phyloP scores from a whole-genome alignment of 2,113 vertebrate genomes.

The Phalacrocorax aristotelis region DNA sequence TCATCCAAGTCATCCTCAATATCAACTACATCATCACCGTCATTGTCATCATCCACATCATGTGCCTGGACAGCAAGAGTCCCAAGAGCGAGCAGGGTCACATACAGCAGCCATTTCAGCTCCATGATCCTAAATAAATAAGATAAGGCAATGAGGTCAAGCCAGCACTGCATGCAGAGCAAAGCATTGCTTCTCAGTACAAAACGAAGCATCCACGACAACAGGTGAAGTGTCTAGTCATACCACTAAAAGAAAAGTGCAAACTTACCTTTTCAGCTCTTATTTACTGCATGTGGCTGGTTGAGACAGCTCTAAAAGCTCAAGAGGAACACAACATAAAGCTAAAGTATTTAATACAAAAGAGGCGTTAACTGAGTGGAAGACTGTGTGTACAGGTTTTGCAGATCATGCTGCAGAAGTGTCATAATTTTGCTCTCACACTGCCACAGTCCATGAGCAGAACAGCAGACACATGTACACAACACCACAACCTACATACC shows the following conservation, averaged over 20 bases:
- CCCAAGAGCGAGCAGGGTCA: constrained; percentile 79
- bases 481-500: neutral
- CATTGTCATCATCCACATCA: constrained; percentile 78
- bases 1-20: constrained; percentile 86
- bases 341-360: neutral
- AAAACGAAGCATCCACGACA: neutral
- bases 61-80: constrained; percentile 64
- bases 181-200: fast-evolving
- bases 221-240: neutral
- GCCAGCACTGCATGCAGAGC: neutral
- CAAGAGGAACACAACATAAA: neutral
- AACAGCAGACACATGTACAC: neutral
- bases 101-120: constrained; percentile 79
- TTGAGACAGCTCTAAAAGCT: neutral
- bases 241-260: neutral
- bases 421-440: neutral
- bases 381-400: fast-evolving
- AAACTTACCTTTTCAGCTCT: neutral
- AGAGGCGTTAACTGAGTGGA: neutral
- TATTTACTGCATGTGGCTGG: neutral
- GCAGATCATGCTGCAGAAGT: neutral
- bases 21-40: constrained; percentile 78
- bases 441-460: neutral
- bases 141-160: neutral
- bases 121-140: constrained; percentile 85